Percentiles rank a stretch among this genome's conserved stretches.
These are phyloP conservation scores for Thalpophila matura DNA, from an alignment of 2,888 invertebrate genomes.

Conservation along the genomic window DNA sequence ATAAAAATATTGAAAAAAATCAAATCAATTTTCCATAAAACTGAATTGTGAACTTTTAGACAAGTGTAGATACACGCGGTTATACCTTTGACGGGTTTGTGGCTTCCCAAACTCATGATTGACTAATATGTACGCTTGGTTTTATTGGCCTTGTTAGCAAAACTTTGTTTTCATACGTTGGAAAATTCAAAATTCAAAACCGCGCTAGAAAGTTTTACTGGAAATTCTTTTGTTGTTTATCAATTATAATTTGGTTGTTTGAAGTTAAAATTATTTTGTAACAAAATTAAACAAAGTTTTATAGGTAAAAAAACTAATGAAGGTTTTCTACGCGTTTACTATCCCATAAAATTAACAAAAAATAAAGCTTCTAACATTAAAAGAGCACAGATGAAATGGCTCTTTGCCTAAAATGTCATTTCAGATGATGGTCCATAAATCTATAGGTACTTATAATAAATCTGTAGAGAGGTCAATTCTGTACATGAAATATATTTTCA, in stretches of 20 bases:
- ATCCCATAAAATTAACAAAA: too few species aligned
- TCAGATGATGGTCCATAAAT: too few species aligned
- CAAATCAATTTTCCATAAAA: not conserved
- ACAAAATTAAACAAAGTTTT: not conserved
- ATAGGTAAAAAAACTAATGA: not conserved
- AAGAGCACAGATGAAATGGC: too few species aligned
- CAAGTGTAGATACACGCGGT: not conserved
- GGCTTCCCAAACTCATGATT: slow-evolving; percentile 52
- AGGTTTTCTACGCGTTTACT: too few species aligned
- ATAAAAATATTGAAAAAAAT: too few species aligned
- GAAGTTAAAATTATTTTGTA: not conserved
- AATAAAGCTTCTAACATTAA: too few species aligned
- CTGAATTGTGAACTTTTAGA: not conserved
- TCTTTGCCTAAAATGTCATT: too few species aligned
- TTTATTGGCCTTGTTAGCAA: slow-evolving; percentile 23
- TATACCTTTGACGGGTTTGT: slow-evolving; percentile 27
- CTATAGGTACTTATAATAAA: too few species aligned
- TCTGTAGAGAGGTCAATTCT: too few species aligned
- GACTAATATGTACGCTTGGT: slow-evolving; percentile 40
- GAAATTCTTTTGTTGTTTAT: too few species aligned
- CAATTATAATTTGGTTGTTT: slow-evolving; percentile 12
- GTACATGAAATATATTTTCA: too few species aligned
- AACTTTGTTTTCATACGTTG: slow-evolving; percentile 39
- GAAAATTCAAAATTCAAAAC: not conserved
- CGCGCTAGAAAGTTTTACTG: not conserved